A percentile compares a stretch with the other conserved stretches of the same genome.
Evolutionary conservation across 2,888 invertebrate genomes (phyloP).

Genomic region (Ophion slaviceki): DNA sequence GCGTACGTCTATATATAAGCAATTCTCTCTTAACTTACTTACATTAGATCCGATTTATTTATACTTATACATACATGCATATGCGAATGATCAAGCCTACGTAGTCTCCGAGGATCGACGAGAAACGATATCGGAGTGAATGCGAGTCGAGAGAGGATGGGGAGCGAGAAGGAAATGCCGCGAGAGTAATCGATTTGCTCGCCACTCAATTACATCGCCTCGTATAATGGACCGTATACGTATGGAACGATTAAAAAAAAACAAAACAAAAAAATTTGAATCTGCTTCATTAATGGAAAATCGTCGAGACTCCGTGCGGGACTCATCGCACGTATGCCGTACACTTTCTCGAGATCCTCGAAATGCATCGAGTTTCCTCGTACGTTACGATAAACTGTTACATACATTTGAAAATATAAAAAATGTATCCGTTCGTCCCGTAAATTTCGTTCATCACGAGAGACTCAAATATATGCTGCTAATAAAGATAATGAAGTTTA

Average conservation of each 20-base stretch:
- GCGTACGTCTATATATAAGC: constrained; percentile 65
- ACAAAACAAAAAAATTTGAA: constrained; percentile 28
- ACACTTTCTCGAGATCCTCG: constrained; percentile 58
- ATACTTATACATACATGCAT: constrained; percentile 17
- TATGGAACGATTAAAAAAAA: constrained; percentile 32
- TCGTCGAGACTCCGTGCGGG: constrained; percentile 20
- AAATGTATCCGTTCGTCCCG: constrained; percentile 11
- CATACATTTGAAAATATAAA: constrained; percentile 21
- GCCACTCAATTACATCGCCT: constrained; percentile 42
- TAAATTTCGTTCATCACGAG: constrained; percentile 53
- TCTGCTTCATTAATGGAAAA: constrained; percentile 53
- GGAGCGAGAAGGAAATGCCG: constrained; percentile 36
- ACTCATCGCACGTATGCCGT: constrained; percentile 50
- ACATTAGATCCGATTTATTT: constrained; percentile 43
- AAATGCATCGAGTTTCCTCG: constrained; percentile 40
- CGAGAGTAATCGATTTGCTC: constrained; percentile 53
- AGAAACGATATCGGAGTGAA: neutral
- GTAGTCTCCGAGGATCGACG: constrained; percentile 25
- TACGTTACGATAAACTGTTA: constrained; percentile 40
- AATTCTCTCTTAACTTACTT: constrained; percentile 48
- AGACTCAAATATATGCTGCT: constrained; percentile 30
- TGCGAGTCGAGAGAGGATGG: constrained; percentile 14
- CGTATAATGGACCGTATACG: constrained; percentile 47
- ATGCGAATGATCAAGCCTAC: neutral
- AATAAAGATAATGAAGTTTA: constrained; percentile 38